Base-by-base conservation (phyloP, 2,113 vertebrate species). In the Toxostoma redivivum region DNA sequence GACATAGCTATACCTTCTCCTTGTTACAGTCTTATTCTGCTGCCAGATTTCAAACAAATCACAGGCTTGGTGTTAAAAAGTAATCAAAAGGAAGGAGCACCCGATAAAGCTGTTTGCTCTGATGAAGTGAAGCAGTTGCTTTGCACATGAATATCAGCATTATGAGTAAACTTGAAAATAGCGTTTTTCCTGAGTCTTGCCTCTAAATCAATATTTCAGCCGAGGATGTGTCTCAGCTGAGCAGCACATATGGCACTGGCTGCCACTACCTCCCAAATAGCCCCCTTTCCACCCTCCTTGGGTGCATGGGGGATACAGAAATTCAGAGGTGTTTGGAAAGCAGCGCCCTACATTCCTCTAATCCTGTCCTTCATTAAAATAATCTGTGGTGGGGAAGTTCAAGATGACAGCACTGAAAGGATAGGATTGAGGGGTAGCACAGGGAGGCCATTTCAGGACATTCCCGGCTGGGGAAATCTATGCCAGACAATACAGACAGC, bases 21-120 rank as follows among this genome's bases (percentile, higher is more conserved):
- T 92, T 60, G 6, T 76, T 69, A 37, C 45, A 64, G 40, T 33
- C 37, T 71, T n/a, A 15, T 7, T 44, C 51, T 89, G 38, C 60
- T 94, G 51, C 82, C 53, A 85, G 64, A 86, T 91, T 54, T 73
- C 79, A 73, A 62, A 44, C 81, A 56, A 11, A 70, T 57, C 42
- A 51, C 33, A 56, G 70, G 50, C 15, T 33, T 10, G 17, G 21
- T 35, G 21, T 64, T 67, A 57, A 58, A 61, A 86, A 62, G 12
- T 19, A 92, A 82, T 62, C 50, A 60, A 86, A 73, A 71, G 24
- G 67, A 70, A 90, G 85, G 37, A 90, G 37, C 28, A 44, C 50
- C 58, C 10, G 8, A 38, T 30, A 31, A 17, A 21, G 37, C 53
- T 60, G n/a, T 67, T 91, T 79, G 70, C 73, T 72, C 50, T 53